These are phyloP conservation scores for Brachypalpus laphriformis DNA, from an alignment of 2,888 invertebrate species.

Conservation along the genomic window DNA sequence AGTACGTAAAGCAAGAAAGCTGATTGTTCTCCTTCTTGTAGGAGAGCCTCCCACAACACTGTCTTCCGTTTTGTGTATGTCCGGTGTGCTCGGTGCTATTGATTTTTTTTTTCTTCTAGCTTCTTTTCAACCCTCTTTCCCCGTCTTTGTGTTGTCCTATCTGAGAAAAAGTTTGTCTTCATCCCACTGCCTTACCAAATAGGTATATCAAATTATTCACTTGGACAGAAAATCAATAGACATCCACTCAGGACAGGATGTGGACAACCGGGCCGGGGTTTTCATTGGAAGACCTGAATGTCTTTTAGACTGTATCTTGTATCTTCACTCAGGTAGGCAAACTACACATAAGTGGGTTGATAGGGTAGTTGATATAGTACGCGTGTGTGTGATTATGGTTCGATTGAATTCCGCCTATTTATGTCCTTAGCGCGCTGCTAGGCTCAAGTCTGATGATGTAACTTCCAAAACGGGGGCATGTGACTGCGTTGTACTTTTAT, in stretches of 20 bases:
- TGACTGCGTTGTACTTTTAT: neutral
- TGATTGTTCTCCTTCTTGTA: constrained; percentile 15
- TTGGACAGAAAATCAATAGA: constrained; percentile 66
- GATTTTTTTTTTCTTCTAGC: constrained; percentile 14
- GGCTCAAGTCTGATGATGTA: constrained; percentile 31
- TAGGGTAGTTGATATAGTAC: neutral
- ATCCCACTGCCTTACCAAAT: neutral
- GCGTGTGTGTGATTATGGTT: constrained; percentile 2
- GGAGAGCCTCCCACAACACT: neutral
- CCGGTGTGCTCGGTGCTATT: constrained; percentile 4
- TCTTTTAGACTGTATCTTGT: constrained; percentile 12
- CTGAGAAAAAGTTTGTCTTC: constrained; percentile 25
- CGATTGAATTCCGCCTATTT: constrained; percentile 35
- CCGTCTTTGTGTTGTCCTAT: constrained; percentile 15
- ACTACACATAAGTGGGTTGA: constrained; percentile 22
- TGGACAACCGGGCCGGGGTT: constrained; percentile 32
- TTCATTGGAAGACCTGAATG: constrained; percentile 18
- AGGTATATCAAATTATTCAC: constrained; percentile 67
- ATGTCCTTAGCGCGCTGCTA: constrained; percentile 33
- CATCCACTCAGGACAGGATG: constrained; percentile 39
- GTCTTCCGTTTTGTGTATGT: constrained; percentile 12
- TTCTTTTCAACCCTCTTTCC: neutral
- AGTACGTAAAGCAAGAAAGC: constrained; percentile 17
- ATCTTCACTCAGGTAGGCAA: constrained; percentile 6
- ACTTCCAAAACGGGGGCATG: neutral